These are phyloP conservation scores for Proteles cristata DNA, from an alignment of 2,113 vertebrate genomes.

Conservation along the genomic window DNA sequence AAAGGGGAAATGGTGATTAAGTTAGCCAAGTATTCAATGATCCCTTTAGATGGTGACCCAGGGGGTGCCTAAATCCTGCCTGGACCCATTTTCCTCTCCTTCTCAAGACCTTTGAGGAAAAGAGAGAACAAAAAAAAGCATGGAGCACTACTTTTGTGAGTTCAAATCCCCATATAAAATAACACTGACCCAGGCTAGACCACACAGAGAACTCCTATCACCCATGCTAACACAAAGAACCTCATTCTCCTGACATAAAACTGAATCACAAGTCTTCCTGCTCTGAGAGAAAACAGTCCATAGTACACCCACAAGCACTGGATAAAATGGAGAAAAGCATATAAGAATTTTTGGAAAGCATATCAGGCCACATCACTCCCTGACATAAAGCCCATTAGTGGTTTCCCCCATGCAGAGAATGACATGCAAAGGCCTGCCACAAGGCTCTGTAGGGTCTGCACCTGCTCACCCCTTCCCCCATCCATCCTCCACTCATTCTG, in stretches of 20 bases:
- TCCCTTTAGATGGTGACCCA: background rate
- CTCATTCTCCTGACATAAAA: background rate
- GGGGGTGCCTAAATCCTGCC: background rate
- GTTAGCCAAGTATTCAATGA: background rate
- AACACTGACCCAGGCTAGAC: background rate
- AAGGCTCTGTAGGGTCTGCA: background rate
- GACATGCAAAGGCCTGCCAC: background rate
- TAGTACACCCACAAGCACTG: background rate
- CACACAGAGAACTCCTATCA: background rate
- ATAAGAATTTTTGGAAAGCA: background rate
- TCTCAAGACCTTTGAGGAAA: background rate
- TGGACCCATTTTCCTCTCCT: background rate
- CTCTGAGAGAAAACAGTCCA: background rate
- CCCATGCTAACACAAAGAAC: background rate
- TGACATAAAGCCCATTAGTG: background rate
- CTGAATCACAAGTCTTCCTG: background rate
- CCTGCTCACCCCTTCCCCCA: background rate
- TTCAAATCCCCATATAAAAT: background rate
- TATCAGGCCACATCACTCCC: background rate
- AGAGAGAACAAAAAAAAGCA: background rate
- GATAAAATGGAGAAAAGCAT: background rate
- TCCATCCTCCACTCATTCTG: too few relatives aligned
- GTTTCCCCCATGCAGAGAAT: background rate
- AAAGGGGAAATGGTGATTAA: background rate
- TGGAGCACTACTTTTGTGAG: background rate